phyloP scores from a whole-genome alignment of 2,113 vertebrate species.

The Vimba vimba region DNA sequence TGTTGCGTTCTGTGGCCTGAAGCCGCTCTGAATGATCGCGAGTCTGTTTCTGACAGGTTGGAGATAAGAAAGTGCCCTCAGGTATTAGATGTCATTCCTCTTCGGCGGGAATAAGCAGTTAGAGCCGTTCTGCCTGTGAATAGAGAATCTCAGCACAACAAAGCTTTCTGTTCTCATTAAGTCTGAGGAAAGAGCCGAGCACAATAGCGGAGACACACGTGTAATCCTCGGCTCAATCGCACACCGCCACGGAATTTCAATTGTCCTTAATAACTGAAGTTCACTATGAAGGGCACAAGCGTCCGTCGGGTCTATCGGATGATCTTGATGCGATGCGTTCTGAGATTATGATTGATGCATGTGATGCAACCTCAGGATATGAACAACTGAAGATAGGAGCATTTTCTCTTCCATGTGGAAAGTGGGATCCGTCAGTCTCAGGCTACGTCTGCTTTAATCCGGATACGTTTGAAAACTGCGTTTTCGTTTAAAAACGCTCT shows the following conservation, averaged over 20 bases:
- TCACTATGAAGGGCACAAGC: slow-evolving; percentile 70
- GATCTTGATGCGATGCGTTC: not conserved
- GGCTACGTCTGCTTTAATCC: too few species aligned
- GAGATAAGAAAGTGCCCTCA: slow-evolving; percentile 88
- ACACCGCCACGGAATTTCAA: slow-evolving; percentile 77
- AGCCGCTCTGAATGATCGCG: slow-evolving; percentile 82
- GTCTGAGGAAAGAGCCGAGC: slow-evolving; percentile 70
- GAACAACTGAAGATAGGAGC: too few species aligned
- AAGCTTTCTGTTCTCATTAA: slow-evolving; percentile 65
- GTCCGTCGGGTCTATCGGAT: not conserved
- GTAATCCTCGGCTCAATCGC: slow-evolving; percentile 78
- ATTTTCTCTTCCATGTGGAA: too few species aligned
- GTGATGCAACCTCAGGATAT: too few species aligned
- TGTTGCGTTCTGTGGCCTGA: slow-evolving; percentile 72
- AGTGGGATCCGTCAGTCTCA: too few species aligned
- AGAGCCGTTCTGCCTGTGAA: slow-evolving; percentile 80
- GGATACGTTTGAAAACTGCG: too few species aligned
- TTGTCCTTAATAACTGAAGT: slow-evolving; percentile 77
- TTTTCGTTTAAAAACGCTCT: too few species aligned
- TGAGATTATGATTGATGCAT: not conserved
- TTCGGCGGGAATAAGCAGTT: slow-evolving; percentile 61
- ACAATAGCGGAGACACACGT: slow-evolving; percentile 73
- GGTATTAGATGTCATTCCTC: slow-evolving; percentile 92
- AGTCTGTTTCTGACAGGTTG: slow-evolving; percentile 88
- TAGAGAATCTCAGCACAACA: slow-evolving; percentile 68